phyloP scores from a whole-genome alignment of 2,113 vertebrate species.

The Clarias magur region DNA sequence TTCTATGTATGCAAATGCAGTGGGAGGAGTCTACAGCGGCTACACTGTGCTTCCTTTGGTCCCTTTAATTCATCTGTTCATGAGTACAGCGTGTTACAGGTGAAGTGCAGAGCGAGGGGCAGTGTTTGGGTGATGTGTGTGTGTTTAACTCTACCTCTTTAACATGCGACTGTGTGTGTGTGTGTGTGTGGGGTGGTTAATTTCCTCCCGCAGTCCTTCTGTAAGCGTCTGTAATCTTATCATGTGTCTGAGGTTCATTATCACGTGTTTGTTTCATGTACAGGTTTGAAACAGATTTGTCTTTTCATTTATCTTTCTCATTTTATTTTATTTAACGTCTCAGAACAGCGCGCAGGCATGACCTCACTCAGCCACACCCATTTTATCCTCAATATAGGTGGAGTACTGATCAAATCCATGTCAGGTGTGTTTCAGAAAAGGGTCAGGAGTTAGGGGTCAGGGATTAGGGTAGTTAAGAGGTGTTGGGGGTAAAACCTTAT shows the following conservation, averaged over 20 bases:
- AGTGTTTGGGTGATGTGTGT: not conserved
- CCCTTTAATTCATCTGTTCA: not conserved
- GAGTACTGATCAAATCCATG: not conserved
- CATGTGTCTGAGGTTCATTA: not conserved
- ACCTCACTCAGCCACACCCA: not conserved
- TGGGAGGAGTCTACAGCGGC: not conserved
- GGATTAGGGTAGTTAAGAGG: not conserved
- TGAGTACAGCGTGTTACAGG: not conserved
- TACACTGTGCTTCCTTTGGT: not conserved
- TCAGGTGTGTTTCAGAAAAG: not conserved
- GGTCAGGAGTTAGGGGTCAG: not conserved
- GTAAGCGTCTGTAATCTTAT: not conserved
- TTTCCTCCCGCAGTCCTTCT: not conserved
- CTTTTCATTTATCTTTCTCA: not conserved
- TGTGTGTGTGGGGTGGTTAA: not conserved
- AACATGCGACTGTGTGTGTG: not conserved
- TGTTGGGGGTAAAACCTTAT: not conserved
- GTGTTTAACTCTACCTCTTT: not conserved
- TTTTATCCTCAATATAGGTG: not conserved
- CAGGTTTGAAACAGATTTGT: not conserved
- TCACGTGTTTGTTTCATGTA: too few relatives aligned
- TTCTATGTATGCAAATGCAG: not conserved
- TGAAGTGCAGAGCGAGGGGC: not conserved
- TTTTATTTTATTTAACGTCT: not conserved
- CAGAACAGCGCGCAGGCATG: not conserved